Conservation (phyloP, 2,888 invertebrate species). For the Halictus quadricinctus region DNA sequence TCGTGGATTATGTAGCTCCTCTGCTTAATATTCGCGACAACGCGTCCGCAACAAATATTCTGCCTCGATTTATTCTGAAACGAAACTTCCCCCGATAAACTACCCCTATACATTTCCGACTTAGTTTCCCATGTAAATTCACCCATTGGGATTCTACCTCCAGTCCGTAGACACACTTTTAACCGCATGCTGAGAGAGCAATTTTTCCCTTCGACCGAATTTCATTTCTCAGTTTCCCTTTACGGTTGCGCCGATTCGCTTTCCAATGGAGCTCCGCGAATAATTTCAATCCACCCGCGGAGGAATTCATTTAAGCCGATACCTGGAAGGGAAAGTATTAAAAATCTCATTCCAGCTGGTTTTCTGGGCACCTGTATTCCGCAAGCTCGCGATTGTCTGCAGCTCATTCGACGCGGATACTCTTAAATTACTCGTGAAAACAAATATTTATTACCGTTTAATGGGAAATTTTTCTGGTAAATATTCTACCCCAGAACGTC, state of each 20-base stretch:
- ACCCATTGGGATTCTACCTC: not conserved
- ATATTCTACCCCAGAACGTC: conserved; percentile 15
- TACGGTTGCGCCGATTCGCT: not conserved
- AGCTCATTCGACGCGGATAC: conserved; percentile 37
- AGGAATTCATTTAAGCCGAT: conserved; percentile 22
- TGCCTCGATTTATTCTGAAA: not conserved
- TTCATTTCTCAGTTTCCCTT: not conserved
- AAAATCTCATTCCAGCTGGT: conserved; percentile 30
- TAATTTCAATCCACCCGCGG: conserved; percentile 32
- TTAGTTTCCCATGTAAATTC: not conserved
- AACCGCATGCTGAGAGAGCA: not conserved
- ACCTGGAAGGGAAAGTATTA: conserved; percentile 31
- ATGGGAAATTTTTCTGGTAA: conserved; percentile 61
- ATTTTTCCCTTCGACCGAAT: not conserved
- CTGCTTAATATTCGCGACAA: not conserved
- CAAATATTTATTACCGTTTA: conserved; percentile 54
- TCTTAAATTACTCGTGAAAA: conserved; percentile 51
- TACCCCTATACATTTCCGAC: not conserved
- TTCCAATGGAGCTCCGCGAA: conserved; percentile 28
- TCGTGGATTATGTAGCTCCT: not conserved
- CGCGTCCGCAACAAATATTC: not conserved
- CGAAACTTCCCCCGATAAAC: not conserved
- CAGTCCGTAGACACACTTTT: not conserved
- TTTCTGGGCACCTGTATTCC: conserved; percentile 41
- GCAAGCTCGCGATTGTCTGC: conserved; percentile 28